Conservation (phyloP, 2,888 invertebrate genomes). For the Heteromurus nitidus region DNA sequence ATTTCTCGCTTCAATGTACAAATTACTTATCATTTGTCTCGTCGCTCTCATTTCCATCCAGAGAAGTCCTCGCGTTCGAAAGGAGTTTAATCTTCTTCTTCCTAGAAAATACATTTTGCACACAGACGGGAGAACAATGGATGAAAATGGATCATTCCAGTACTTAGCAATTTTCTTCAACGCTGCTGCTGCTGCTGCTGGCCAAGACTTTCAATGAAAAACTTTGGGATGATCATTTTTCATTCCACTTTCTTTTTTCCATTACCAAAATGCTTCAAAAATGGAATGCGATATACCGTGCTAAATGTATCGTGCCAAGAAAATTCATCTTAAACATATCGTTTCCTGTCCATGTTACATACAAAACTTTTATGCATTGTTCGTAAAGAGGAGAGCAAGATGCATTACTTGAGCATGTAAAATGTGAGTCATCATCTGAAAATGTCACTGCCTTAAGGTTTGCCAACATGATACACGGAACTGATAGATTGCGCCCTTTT, state of each 20-base stretch:
- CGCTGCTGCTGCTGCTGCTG: no score
- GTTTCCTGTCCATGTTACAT: no score
- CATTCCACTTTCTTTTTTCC: background rate
- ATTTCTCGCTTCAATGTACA: background rate
- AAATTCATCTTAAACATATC: background rate
- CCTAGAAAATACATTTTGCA: background rate
- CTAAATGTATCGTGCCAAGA: background rate
- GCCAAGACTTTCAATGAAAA: background rate
- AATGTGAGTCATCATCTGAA: conserved; percentile 25
- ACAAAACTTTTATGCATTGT: background rate
- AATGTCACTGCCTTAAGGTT: background rate
- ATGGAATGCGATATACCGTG: background rate
- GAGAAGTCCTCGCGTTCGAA: background rate
- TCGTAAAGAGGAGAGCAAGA: background rate
- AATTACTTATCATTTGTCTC: background rate
- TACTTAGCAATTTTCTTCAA: background rate
- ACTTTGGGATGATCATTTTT: background rate
- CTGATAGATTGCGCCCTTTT: conserved; percentile 5
- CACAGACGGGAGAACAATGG: no score
- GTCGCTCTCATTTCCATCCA: background rate
- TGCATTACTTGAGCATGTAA: background rate
- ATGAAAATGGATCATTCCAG: background rate
- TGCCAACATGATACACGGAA: background rate
- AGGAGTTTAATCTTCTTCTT: conserved; percentile 1
- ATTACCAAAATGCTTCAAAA: background rate